Conservation (phyloP, 1,140 invertebrate species). For the Batillaria attramentaria region DNA sequence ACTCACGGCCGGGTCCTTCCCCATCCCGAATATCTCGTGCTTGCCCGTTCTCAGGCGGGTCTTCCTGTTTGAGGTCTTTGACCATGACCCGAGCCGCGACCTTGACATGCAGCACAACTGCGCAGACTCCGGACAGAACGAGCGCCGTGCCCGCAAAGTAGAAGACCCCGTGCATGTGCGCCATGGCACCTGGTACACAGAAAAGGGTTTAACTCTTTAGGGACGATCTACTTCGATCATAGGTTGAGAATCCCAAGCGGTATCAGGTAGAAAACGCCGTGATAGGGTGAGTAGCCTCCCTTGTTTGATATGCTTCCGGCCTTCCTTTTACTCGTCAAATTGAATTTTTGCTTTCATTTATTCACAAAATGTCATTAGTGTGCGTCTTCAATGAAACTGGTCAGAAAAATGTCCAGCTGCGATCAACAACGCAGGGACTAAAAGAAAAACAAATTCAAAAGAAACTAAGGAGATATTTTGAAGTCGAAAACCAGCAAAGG, state of each 20-base stretch:
- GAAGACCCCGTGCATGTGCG: neutral
- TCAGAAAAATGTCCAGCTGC: too few relatives aligned
- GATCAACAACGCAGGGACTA: too few relatives aligned
- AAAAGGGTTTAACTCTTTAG: neutral
- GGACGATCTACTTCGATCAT: too few relatives aligned
- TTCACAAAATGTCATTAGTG: neutral
- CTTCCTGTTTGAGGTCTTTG: too few relatives aligned
- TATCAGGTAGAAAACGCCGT: neutral
- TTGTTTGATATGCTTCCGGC: neutral
- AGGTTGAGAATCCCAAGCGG: too few relatives aligned
- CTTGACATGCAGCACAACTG: neutral
- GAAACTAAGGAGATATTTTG: too few relatives aligned
- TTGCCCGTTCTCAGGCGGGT: too few relatives aligned
- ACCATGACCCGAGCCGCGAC: too few relatives aligned
- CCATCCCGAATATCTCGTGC: too few relatives aligned
- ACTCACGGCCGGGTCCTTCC: too few relatives aligned
- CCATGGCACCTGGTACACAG: neutral
- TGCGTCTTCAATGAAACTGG: neutral
- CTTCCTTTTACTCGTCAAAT: neutral
- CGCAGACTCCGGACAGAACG: neutral
- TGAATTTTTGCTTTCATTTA: neutral
- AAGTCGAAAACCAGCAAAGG: too few relatives aligned
- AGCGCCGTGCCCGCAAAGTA: neutral
- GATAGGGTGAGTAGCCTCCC: neutral
- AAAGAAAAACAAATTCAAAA: too few relatives aligned